These are phyloP conservation scores for Xylophagus ater DNA, from an alignment of 2,888 invertebrate species.

Conservation along the genomic window DNA sequence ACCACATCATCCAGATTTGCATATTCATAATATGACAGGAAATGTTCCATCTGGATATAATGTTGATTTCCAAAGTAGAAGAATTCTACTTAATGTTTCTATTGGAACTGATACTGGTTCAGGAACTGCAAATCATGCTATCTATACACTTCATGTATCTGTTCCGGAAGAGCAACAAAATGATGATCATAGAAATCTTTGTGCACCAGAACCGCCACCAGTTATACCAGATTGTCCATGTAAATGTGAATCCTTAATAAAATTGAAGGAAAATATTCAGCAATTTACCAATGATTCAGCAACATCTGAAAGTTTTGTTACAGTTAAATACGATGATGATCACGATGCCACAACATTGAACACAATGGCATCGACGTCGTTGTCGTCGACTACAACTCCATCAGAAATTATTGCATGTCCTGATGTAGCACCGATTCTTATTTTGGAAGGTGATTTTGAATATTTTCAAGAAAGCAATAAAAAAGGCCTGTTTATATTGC, in stretches of 20 bases:
- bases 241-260: constrained; percentile 20
- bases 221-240: constrained; percentile 36
- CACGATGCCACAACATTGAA: constrained; percentile 1
- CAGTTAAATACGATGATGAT: constrained; percentile 2
- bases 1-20: too few relatives aligned
- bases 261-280: too few relatives aligned
- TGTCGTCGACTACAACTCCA: background rate
- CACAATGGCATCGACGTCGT: constrained; percentile 11
- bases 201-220: constrained; percentile 34
- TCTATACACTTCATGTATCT: constrained; percentile 70
- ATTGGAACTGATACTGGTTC: constrained; percentile 58
- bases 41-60: too few relatives aligned
- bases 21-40: too few relatives aligned
- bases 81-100: constrained; percentile 70
- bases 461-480: too few relatives aligned
- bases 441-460: constrained; percentile 66
- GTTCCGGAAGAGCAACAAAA: constrained; percentile 45
- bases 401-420: constrained; percentile 43
- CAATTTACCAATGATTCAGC: too few relatives aligned
- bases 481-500: too few relatives aligned
- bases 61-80: too few relatives aligned
- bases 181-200: constrained; percentile 18
- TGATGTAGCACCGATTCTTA: constrained; percentile 64
- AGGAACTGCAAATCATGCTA: constrained; percentile 46
- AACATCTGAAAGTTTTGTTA: constrained; percentile 9